Evolutionary conservation across 1,140 invertebrate species (phyloP), one percentile per base, ranked within the genome.

Genomic region (Drosophila tropicalis): DNA sequence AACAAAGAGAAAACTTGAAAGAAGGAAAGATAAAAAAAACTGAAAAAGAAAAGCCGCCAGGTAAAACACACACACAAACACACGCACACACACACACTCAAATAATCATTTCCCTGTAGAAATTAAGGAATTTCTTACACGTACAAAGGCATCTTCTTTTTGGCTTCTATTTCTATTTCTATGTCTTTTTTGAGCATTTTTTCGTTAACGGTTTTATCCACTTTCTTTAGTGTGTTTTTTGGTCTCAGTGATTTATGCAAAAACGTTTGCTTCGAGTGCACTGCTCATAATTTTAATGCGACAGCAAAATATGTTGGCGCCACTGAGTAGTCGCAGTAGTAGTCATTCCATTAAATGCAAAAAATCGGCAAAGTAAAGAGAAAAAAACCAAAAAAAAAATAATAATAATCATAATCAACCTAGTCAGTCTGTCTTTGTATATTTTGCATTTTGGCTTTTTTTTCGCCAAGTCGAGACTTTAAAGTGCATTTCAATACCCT

Each of bases 251-350:
- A 78, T 85, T 87, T 83, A 87, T 87, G 84, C 84, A 83, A 83
- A 63, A 82, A 79, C 83, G 79, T 75, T 56, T 13, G 36, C 36
- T 13, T 51, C 44, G 19, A 75, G 72, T 76, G 61, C 67, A 80
- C 62, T 75, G 72, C 73, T 89, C 83, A 87, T 89, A 87, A 80
- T 84, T 89, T 84, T 56, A 80, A 70, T 87, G 84, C 79, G 76
- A 80, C 79, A 82, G 83, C 79, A 66, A 87, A 87, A 89, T 70
- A 89, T 89, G 84, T 89, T 87, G 84, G 84, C 84, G 84, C 84
- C 83, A 89, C 29, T 39, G 55, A 13, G 39, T 22, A 36, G 62
- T 56, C 56, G 62, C 44, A 54, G 62, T 56, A 65, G 62, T 47
- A 54, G 61, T 63, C 75, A 39, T 80, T 80, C 80, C 78, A 82